Base-by-base conservation (phyloP, 1,140 invertebrate genomes). In the Bicyclus anynana region DNA sequence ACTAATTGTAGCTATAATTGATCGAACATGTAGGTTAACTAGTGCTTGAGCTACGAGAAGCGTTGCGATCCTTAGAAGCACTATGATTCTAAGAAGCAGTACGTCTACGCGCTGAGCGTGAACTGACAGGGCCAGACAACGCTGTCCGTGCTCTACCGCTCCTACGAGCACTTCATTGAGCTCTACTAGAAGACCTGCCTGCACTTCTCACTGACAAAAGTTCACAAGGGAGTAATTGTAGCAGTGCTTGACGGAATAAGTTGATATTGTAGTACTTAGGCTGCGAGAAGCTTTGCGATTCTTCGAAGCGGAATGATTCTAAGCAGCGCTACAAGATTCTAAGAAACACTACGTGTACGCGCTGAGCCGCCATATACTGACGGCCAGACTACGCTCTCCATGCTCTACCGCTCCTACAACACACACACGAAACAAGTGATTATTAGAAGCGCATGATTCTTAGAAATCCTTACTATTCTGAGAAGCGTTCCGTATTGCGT, bases 1-100 rank as follows among this genome's bases (percentile, higher is more conserved):
- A 91, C 90, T 35, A 55, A 47, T n/a, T n/a, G n/a, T n/a, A n/a
- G n/a, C n/a, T n/a, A n/a, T n/a, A n/a, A n/a, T n/a, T n/a, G n/a
- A n/a, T n/a, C n/a, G n/a, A n/a, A n/a, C n/a, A n/a, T n/a, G n/a
- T n/a, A n/a, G n/a, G n/a, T n/a, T n/a, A n/a, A n/a, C n/a, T n/a
- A 94, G 82, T 95, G 99, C 7, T 92, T 95, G 44, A 94, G 94
- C 47, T 98, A 94, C 84, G 95, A 98, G 89, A 99, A 99, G 84
- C 93, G 97, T 63, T 98, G 98, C 80, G 96, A 97, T 83, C 97
- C 97, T 16, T n/a, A n/a, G n/a, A n/a, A n/a, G n/a, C n/a, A n/a
- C n/a, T n/a, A n/a, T n/a, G n/a, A n/a, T n/a, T n/a, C n/a, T n/a
- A 97, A 99, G 77, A 99, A 99, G 90, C 97, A 98, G 90, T 99